These are phyloP conservation scores for Stichodactyla mertensii DNA, from an alignment of 64 coral and sea anemone genomes.

Conservation along the genomic window DNA sequence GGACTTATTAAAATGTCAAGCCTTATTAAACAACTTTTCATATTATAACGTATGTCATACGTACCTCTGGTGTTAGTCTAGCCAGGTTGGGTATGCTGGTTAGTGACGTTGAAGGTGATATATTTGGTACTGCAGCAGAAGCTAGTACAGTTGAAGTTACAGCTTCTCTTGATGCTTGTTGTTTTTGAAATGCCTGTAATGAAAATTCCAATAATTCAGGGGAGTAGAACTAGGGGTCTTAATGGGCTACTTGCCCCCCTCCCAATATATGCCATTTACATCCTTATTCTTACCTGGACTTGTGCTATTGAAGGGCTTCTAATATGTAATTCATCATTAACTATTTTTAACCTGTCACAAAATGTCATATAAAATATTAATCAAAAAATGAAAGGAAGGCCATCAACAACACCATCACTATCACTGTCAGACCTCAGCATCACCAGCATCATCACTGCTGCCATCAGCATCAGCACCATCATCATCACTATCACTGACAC, in stretches of 20 bases:
- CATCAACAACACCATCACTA: neutral
- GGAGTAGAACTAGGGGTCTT: too few species aligned
- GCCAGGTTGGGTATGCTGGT: neutral
- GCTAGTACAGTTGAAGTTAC: neutral
- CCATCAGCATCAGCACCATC: neutral
- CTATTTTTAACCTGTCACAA: slow-evolving; percentile 55
- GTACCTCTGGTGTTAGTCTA: slow-evolving; percentile 9
- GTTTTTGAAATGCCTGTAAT: neutral
- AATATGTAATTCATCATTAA: slow-evolving; percentile 81
- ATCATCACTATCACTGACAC: too few species aligned
- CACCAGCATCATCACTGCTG: too few species aligned
- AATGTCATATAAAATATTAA: neutral
- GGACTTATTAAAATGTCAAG: too few species aligned
- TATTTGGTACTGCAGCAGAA: neutral
- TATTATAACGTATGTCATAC: neutral
- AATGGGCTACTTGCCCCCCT: too few species aligned
- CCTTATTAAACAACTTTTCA: neutral
- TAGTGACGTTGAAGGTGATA: slow-evolving; percentile 12
- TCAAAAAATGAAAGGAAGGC: neutral
- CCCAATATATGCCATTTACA: too few species aligned
- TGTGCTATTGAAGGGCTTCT: slow-evolving; percentile 52
- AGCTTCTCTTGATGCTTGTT: neutral
- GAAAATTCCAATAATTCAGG: too few species aligned
- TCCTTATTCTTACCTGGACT: slow-evolving; percentile 40
- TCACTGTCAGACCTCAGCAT: neutral